These are phyloP conservation scores for Pandemis corylana DNA, from an alignment of 2,888 invertebrate species.

Conservation along the genomic window DNA sequence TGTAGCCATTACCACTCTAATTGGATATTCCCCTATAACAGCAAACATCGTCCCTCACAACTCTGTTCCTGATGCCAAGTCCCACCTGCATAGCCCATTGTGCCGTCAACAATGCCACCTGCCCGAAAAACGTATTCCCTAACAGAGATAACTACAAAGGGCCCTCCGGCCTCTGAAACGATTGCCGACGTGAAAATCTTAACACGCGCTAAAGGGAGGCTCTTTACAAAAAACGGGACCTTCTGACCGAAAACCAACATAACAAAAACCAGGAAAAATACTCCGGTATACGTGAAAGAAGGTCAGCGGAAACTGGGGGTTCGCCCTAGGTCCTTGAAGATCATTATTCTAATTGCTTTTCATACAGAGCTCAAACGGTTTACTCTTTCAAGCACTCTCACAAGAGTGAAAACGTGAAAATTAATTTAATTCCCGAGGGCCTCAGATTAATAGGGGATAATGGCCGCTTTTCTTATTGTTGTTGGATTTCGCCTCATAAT, in stretches of 20 bases:
- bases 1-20: too few species aligned
- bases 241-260: constrained; percentile 29
- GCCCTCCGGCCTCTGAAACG: constrained; percentile 71
- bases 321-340: constrained; percentile 65
- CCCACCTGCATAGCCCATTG: constrained; percentile 38
- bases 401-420: constrained; percentile 72
- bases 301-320: constrained; percentile 50
- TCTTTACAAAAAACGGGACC: constrained; percentile 46
- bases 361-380: constrained; percentile 71
- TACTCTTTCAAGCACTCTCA: constrained; percentile 73
- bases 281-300: not conserved
- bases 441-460: constrained; percentile 70
- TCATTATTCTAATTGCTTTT: constrained; percentile 80
- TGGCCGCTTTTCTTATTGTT: constrained; percentile 49
- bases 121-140: constrained; percentile 51
- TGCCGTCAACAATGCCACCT: constrained; percentile 46
- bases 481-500: constrained; percentile 38
- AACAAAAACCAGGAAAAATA: not conserved
- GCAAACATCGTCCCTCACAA: not conserved
- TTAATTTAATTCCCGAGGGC: constrained; percentile 75
- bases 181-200: constrained; percentile 66
- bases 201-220: constrained; percentile 51
- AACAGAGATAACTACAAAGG: constrained; percentile 56
- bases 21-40: too few species aligned
- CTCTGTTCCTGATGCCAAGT: constrained; percentile 20